Evolutionary conservation across 2,797 vertebrate species (phyloP).

Genomic region (Leontocebus nigricollis): DNA sequence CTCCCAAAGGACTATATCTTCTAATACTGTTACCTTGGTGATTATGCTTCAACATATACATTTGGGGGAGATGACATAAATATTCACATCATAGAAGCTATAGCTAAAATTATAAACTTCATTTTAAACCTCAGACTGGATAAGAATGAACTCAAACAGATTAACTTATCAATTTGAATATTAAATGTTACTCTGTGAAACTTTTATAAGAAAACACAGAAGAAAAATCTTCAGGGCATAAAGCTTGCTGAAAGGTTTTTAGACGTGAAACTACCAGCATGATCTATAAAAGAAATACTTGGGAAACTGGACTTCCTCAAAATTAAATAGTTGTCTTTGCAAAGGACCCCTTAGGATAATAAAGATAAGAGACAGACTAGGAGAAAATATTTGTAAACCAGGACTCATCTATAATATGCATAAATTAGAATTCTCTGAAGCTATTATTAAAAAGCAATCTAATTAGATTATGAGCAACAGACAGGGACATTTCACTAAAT

Average conservation of each 20-base stretch:
- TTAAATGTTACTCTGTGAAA: background rate
- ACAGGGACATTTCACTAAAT: background rate
- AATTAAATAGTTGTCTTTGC: background rate
- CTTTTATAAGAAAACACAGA: background rate
- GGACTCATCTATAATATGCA: background rate
- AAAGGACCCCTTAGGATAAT: background rate
- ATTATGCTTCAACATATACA: background rate
- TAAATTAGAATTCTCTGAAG: background rate
- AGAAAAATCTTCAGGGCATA: background rate
- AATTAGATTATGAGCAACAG: background rate
- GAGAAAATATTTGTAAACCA: background rate
- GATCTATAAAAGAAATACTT: background rate
- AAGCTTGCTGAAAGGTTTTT: background rate
- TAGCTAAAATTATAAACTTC: background rate
- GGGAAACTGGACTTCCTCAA: background rate
- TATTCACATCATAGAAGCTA: background rate
- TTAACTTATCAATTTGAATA: background rate
- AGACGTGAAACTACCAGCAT: background rate
- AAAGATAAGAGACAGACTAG: background rate
- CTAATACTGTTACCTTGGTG: background rate
- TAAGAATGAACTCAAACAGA: background rate
- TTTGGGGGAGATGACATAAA: background rate
- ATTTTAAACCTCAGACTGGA: background rate
- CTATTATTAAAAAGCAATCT: background rate
- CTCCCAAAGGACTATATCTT: background rate